These are phyloP conservation scores for Patella ulyssiponensis DNA, from an alignment of 2,888 invertebrate species.

Conservation along the genomic window DNA sequence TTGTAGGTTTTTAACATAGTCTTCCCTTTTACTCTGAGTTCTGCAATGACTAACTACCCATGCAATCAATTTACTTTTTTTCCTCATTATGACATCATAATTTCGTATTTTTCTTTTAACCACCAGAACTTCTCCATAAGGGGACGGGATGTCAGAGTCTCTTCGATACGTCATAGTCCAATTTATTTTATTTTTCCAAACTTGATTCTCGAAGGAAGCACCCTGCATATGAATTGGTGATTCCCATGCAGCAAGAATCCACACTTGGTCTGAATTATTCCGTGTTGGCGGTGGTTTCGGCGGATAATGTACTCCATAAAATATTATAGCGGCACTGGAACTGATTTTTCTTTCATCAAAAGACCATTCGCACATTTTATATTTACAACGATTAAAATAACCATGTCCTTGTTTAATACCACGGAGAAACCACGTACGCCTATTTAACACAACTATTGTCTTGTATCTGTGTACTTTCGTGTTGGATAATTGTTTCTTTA, in stretches of 20 bases:
- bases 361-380: not conserved
- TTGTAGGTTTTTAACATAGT: conserved; percentile 35
- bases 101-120: not conserved
- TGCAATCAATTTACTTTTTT: conserved; percentile 36
- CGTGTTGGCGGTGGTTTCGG: not conserved
- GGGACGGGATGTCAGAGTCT: conserved; percentile 20
- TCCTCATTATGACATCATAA: conserved; percentile 22
- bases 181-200: conserved; percentile 21
- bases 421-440: not conserved
- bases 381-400: not conserved
- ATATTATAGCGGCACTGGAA: not conserved
- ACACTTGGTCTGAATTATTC: conserved; percentile 8
- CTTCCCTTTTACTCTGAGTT: conserved; percentile 38
- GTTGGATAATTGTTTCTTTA: too few relatives aligned
- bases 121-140: conserved; percentile 8
- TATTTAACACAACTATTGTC: not conserved
- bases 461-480: not conserved
- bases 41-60: conserved; percentile 52
- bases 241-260: conserved; percentile 12
- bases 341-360: not conserved
- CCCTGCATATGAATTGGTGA: not conserved
- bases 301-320: not conserved
- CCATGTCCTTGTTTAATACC: not conserved
- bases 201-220: not conserved
- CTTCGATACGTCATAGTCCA: conserved; percentile 27